These are phyloP conservation scores for Alfaro cultratus DNA, from an alignment of 2,797 vertebrate species.

Conservation along the genomic window DNA sequence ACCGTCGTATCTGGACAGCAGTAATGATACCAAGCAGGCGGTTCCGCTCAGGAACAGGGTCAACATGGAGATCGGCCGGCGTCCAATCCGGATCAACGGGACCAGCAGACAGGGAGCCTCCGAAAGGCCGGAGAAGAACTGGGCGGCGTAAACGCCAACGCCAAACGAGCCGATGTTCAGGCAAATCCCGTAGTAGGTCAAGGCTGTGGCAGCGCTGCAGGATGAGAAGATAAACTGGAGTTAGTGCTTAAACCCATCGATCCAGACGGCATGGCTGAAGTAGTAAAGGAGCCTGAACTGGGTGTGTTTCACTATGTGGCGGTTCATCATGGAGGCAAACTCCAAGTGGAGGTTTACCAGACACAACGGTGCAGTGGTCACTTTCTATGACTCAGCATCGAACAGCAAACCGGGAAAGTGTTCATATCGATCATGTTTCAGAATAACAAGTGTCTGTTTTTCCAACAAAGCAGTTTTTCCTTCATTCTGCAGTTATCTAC, in stretches of 20 bases:
- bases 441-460: not conserved
- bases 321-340: too few species aligned
- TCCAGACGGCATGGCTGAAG: not conserved
- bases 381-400: too few species aligned
- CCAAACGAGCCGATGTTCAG: slow-evolving; percentile 81
- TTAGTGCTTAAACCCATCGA: not conserved
- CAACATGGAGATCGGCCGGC: slow-evolving; percentile 72
- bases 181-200: slow-evolving; percentile 81
- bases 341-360: too few species aligned
- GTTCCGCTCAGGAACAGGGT: slow-evolving; percentile 75
- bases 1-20: slow-evolving; percentile 73
- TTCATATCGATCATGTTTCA: not conserved
- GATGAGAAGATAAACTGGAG: not conserved
- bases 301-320: too few species aligned
- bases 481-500: not conserved
- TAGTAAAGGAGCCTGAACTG: not conserved
- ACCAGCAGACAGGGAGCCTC: slow-evolving; percentile 76
- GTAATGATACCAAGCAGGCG: slow-evolving; percentile 73
- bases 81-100: slow-evolving; percentile 69
- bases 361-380: too few species aligned
- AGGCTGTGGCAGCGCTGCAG: slow-evolving; percentile 63
- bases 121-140: slow-evolving; percentile 82
- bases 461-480: too few species aligned
- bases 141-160: slow-evolving; percentile 74
- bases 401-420: too few species aligned